Percentiles rank a stretch among this genome's conserved stretches.
Evolutionary conservation across 1,140 invertebrate species (phyloP).

Genomic region (Dendroctonus valens): DNA sequence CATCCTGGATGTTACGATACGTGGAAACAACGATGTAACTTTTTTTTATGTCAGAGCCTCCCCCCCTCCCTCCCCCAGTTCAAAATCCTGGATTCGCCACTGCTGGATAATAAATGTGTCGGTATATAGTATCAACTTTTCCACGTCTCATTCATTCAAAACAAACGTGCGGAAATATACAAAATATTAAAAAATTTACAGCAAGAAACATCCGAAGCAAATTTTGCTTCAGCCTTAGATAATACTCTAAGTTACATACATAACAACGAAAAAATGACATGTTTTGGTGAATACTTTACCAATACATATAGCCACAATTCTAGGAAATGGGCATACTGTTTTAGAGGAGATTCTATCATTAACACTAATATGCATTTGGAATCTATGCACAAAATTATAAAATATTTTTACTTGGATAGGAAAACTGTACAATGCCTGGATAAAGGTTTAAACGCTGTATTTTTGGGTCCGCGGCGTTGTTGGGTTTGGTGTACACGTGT

Average conservation of each 20-base stretch:
- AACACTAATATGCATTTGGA: conserved; percentile 10
- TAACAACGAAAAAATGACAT: background rate
- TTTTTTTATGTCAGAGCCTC: too few relatives aligned
- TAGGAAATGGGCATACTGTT: too few relatives aligned
- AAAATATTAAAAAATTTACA: conserved; percentile 4
- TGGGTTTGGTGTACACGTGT: too few relatives aligned
- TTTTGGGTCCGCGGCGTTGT: too few relatives aligned
- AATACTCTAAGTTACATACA: background rate
- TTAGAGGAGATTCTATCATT: background rate
- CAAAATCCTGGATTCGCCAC: too few relatives aligned
- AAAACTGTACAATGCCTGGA: conserved; percentile 2
- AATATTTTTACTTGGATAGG: conserved; percentile 6
- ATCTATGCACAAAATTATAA: conserved; percentile 10
- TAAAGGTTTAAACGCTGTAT: conserved; percentile 4
- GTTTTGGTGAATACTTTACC: conserved; percentile 5
- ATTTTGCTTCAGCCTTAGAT: background rate
- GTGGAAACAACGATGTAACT: too few relatives aligned
- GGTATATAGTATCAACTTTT: too few relatives aligned
- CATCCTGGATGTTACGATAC: too few relatives aligned
- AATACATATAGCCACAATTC: background rate
- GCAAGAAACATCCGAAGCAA: background rate
- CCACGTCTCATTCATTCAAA: too few relatives aligned
- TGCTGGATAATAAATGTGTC: too few relatives aligned
- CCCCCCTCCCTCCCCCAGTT: too few relatives aligned
- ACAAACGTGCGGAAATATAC: conserved; percentile 1